Conservation (phyloP, 2,888 invertebrate genomes). For the Nudaria mundana region DNA sequence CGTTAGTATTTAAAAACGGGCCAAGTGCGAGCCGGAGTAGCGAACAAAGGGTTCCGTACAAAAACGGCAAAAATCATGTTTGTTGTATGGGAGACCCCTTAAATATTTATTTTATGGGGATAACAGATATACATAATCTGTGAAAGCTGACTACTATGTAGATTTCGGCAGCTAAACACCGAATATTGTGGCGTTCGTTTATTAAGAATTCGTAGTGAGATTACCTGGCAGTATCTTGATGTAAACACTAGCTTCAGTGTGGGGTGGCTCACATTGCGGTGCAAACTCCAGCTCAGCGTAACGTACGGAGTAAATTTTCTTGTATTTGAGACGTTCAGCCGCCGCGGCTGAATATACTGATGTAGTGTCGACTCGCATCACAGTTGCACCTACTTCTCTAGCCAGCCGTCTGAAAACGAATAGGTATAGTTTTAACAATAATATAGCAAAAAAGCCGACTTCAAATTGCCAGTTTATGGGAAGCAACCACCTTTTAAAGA, state of each 20-base stretch:
- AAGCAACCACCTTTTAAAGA: too few species aligned
- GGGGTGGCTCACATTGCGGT: slow-evolving; percentile 82
- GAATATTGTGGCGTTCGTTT: neutral
- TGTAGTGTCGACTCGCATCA: slow-evolving; percentile 87
- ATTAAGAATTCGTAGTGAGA: neutral
- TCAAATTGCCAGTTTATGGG: too few species aligned
- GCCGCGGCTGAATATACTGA: slow-evolving; percentile 89
- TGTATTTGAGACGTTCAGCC: slow-evolving; percentile 86
- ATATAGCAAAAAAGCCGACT: too few species aligned
- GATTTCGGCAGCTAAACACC: too few species aligned
- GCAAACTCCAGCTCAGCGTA: slow-evolving; percentile 84
- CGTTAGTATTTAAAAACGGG: too few species aligned
- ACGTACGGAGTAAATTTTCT: slow-evolving; percentile 82
- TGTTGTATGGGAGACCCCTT: neutral
- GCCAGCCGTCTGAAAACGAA: slow-evolving; percentile 67
- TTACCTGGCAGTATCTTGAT: slow-evolving; percentile 72
- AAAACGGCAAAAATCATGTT: neutral
- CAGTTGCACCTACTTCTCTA: slow-evolving; percentile 75
- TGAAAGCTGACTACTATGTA: too few species aligned
- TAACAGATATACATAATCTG: too few species aligned
- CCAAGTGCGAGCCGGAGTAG: too few species aligned
- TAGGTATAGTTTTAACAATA: neutral
- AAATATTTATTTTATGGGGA: neutral
- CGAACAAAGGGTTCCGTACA: too few species aligned
- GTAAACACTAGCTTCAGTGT: slow-evolving; percentile 82